Conservation (phyloP, 2,888 invertebrate genomes). For the Baronia brevicornis region DNA sequence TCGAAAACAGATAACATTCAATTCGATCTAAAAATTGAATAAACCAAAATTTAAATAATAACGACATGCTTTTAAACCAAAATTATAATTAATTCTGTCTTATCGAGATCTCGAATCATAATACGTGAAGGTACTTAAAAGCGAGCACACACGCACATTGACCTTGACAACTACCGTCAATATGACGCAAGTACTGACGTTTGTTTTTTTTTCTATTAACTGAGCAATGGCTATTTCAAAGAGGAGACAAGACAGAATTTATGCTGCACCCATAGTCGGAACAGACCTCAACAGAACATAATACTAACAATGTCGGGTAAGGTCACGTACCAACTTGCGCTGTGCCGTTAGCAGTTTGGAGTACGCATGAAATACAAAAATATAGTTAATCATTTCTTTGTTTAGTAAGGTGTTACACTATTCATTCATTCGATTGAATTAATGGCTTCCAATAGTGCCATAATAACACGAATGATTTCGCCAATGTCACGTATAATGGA, state of each 20-base stretch:
- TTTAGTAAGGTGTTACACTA: constrained; percentile 16
- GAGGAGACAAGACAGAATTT: constrained; percentile 33
- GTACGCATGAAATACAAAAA: constrained; percentile 57
- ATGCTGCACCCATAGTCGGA: constrained; percentile 10
- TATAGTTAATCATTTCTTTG: constrained; percentile 9
- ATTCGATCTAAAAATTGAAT: constrained; percentile 5
- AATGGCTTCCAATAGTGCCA: too few relatives aligned
- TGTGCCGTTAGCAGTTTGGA: constrained; percentile 41
- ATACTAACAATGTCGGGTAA: constrained; percentile 13
- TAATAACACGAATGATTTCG: too few relatives aligned
- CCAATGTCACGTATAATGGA: too few relatives aligned
- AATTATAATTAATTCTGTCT: constrained; percentile 22
- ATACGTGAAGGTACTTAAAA: not conserved
- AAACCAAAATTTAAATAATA: constrained; percentile 8
- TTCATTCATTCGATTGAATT: constrained; percentile 13
- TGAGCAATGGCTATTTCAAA: too few relatives aligned
- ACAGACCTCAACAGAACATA: constrained; percentile 4
- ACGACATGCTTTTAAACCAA: constrained; percentile 10
- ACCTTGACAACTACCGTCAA: constrained; percentile 10
- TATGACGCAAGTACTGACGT: constrained; percentile 1
- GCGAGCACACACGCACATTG: constrained; percentile 13
- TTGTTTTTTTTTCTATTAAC: too few relatives aligned
- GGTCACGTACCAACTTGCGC: constrained; percentile 70
- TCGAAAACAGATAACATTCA: not conserved
- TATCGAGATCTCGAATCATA: constrained; percentile 11